Base-by-base conservation (phyloP, 1,140 invertebrate genomes). In the Plodia interpunctella region DNA sequence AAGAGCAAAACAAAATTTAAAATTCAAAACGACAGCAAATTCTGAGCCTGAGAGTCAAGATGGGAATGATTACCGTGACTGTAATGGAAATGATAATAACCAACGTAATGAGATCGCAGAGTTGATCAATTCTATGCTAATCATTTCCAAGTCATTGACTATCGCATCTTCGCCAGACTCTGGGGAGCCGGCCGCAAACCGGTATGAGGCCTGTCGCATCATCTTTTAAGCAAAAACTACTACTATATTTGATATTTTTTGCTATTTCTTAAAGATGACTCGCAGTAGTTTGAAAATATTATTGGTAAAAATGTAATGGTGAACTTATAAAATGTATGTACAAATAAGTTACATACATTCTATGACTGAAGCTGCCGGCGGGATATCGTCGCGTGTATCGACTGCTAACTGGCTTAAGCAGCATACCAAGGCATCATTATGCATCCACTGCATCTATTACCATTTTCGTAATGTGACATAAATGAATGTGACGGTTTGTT, bases 171-270 rank as follows among this genome's bases (percentile, higher is more conserved):
- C 59, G 76, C 81, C 70, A 87, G 84, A 87, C 84, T 73, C 58
- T 62, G 72, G 59, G 84, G 84, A 85, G 84, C 84, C 84, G 74
- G 68, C 60, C 65, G 56, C 63, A 71, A 83, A 86, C 83, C 81
- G 80, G 83, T 86, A 78, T 61, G 49, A 20, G 18, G 57, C 60
- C 68, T 77, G 72, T 81, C 80, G 75, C 76, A 79, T 78, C 70
- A 74, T 69, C 65, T 68, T 63, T 62, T 67, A 30, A 67, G 68
- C 70, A 83, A 75, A 76, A 77, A 76, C 65, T 51, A 59, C n/a
- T 25, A 53, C 6, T 53, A 4, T 2, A 25, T 25, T 25, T 25
- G 21, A 25, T 25, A 2, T 25, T 6, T 25, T 25, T 25, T 25
- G 21, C 6, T 25, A 25, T 3, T 25, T 25, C 21, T 25, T 25